Percentiles rank a stretch among this genome's conserved stretches.
Evolutionary conservation across 2,888 invertebrate genomes (phyloP).

Genomic region (Drosophila picticornis): DNA sequence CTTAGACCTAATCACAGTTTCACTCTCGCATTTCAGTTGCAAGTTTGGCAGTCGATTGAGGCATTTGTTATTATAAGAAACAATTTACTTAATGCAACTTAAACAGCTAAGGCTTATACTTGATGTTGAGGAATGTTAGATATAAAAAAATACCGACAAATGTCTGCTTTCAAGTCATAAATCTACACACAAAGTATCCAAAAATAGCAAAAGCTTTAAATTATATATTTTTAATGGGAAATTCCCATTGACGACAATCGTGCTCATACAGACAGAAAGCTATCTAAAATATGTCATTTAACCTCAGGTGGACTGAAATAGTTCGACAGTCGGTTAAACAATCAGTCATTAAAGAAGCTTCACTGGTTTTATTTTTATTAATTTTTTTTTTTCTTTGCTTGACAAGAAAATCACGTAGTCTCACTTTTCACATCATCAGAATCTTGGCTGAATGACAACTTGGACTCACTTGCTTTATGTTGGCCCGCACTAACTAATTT

Average conservation of each 20-base stretch:
- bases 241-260: constrained; percentile 2
- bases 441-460: constrained; percentile 44
- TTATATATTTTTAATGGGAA: not conserved
- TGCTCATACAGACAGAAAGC: not conserved
- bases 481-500: constrained; percentile 12
- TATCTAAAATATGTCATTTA: constrained; percentile 6
- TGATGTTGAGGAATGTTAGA: not conserved
- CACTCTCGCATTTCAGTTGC: constrained; percentile 11
- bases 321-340: constrained; percentile 23
- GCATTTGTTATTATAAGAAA: constrained; percentile 2
- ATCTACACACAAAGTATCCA: not conserved
- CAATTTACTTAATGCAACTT: not conserved
- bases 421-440: constrained; percentile 68
- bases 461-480: constrained; percentile 29
- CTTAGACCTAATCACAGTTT: constrained; percentile 22
- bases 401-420: constrained; percentile 69
- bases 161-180: not conserved
- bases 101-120: not conserved
- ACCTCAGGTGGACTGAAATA: constrained; percentile 1
- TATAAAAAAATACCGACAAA: not conserved
- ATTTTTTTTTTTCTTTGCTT: constrained; percentile 13
- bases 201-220: not conserved
- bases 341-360: constrained; percentile 30
- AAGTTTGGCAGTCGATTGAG: constrained; percentile 4
- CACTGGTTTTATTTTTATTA: too few species aligned